Evolutionary conservation across 2,797 vertebrate genomes (phyloP).

Genomic region (Carapus acus): DNA sequence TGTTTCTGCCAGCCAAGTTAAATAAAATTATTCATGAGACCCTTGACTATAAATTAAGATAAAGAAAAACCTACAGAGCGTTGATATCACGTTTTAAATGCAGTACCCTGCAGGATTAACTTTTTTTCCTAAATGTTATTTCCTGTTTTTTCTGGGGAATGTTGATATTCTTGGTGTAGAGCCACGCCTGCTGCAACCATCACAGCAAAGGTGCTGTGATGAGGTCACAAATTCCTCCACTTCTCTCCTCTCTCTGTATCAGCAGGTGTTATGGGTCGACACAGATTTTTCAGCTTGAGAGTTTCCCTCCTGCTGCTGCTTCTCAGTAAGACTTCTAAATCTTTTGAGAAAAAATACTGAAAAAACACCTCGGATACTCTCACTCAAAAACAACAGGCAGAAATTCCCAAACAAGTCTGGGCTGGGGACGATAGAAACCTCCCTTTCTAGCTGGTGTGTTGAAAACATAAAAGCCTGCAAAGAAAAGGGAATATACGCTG

Average conservation of each 20-base stretch:
- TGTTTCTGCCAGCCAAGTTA: conserved; percentile 46
- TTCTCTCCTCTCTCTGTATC: conserved; percentile 44
- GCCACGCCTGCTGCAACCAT: conserved; percentile 29
- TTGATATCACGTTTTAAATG: conserved; percentile 32
- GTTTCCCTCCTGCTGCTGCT: conserved; percentile 51
- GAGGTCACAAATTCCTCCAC: conserved; percentile 48
- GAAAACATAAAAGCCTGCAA: neutral
- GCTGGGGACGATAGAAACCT: neutral
- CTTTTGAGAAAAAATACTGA: conserved; percentile 24
- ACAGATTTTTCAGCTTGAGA: conserved; percentile 46
- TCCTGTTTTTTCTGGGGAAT: conserved; percentile 39
- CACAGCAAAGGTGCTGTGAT: conserved; percentile 37
- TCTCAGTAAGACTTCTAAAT: conserved; percentile 57
- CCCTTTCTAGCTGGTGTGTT: conserved; percentile 2
- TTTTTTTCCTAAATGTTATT: conserved; percentile 38
- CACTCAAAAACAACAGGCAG: neutral
- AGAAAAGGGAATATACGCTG: too few species aligned
- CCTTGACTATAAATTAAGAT: conserved; percentile 38
- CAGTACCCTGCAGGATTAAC: conserved; percentile 34
- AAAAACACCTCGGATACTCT: conserved; percentile 24
- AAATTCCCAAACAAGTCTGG: neutral
- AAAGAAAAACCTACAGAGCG: conserved; percentile 25
- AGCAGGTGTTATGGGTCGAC: conserved; percentile 64
- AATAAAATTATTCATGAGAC: conserved; percentile 42
- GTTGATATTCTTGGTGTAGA: conserved; percentile 39